These are phyloP conservation scores for Zosterops hypoxanthus DNA, from an alignment of 2,113 vertebrate genomes.

Conservation along the genomic window DNA sequence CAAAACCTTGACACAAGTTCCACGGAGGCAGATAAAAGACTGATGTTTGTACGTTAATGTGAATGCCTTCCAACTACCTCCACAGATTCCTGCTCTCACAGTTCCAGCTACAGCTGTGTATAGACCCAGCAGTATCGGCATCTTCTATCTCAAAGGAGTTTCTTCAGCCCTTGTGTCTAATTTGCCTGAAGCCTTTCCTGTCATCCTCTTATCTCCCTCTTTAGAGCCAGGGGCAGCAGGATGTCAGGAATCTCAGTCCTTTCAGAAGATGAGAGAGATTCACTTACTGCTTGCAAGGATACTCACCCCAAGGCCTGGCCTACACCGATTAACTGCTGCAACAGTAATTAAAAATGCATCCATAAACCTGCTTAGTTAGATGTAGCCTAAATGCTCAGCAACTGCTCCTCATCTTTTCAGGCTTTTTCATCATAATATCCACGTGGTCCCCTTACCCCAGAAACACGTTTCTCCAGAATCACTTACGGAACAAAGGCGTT, in stretches of 20 bases:
- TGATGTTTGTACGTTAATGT: neutral
- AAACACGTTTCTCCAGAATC: neutral
- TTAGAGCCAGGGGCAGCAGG: neutral
- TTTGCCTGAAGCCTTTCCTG: neutral
- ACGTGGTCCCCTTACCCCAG: neutral
- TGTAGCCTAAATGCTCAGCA: neutral
- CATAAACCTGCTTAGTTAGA: neutral
- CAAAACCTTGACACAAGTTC: neutral
- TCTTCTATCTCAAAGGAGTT: neutral
- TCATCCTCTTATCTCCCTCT: neutral
- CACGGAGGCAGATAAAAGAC: neutral
- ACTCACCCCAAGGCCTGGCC: neutral
- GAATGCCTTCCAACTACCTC: neutral
- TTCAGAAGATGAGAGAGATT: neutral
- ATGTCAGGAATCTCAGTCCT: neutral
- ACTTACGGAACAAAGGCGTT: constrained; percentile 49
- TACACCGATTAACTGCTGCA: neutral
- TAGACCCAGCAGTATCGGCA: neutral
- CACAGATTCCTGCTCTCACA: neutral
- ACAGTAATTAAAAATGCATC: neutral
- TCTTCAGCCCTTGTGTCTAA: neutral
- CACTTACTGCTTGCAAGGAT: neutral
- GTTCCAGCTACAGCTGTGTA: neutral
- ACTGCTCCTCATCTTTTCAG: neutral
- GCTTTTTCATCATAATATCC: neutral